Evolutionary conservation across 2,888 invertebrate genomes (phyloP).

Genomic region (Nymphalis urticae): DNA sequence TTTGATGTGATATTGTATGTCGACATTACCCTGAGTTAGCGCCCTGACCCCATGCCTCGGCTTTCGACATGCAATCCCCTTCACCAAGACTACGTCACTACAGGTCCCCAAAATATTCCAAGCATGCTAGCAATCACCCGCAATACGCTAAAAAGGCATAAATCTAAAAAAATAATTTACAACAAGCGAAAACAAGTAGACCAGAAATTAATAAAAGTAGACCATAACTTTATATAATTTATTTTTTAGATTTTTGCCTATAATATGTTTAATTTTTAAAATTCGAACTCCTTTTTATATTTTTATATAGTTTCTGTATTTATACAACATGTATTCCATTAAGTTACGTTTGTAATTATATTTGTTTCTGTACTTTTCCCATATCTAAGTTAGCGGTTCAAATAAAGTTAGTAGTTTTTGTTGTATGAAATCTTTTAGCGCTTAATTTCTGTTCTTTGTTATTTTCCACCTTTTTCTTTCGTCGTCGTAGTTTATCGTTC

Average conservation of each 20-base stretch:
- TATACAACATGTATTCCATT: neutral
- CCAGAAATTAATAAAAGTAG: neutral
- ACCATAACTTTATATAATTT: neutral
- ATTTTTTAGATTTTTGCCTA: neutral
- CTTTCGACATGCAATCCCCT: conserved; percentile 86
- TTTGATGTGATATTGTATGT: conserved; percentile 79
- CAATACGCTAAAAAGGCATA: conserved; percentile 1
- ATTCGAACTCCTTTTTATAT: too few relatives aligned
- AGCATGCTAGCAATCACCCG: conserved; percentile 55
- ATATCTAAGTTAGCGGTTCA: neutral
- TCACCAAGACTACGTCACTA: conserved; percentile 89
- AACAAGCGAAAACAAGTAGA: too few relatives aligned
- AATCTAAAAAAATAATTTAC: neutral
- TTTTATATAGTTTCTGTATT: neutral
- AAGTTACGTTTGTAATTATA: neutral
- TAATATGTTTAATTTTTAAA: neutral
- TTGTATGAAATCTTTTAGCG: neutral
- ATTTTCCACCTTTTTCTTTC: neutral
- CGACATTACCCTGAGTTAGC: conserved; percentile 71
- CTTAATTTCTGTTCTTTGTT: neutral
- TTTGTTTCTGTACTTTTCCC: neutral
- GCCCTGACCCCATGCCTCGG: conserved; percentile 80
- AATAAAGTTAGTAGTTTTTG: neutral
- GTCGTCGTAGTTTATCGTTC: neutral
- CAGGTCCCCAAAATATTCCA: conserved; percentile 82